Conservation (phyloP, 2,113 vertebrate species). For the Meles meles region DNA sequence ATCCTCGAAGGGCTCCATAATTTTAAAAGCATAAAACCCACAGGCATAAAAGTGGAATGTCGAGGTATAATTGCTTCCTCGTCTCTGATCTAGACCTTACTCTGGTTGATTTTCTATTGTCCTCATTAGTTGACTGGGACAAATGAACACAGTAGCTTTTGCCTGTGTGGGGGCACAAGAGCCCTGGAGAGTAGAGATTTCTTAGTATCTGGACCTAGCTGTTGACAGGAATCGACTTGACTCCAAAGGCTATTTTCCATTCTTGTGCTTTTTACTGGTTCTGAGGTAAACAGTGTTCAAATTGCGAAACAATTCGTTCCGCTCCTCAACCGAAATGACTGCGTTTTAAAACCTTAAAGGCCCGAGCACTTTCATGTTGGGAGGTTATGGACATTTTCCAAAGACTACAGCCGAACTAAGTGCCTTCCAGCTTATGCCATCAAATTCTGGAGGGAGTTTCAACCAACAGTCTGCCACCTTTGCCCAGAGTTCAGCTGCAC, state of each 20-base stretch:
- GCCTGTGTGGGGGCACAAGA: not conserved
- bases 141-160: not conserved
- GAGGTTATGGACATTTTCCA: slow-evolving; percentile 36
- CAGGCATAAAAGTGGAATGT: not conserved
- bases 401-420: not conserved
- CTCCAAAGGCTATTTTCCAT: not conserved
- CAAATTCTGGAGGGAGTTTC: not conserved
- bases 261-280: not conserved
- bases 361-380: not conserved
- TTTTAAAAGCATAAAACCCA: not conserved
- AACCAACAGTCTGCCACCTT: not conserved
- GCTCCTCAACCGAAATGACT: slow-evolving; percentile 1
- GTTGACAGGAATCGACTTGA: not conserved
- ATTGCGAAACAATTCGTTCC: not conserved
- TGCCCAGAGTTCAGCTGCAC: not conserved
- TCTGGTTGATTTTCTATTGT: not conserved
- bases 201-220: not conserved
- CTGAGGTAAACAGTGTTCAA: slow-evolving; percentile 37
- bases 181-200: not conserved
- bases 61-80: not conserved
- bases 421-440: slow-evolving; percentile 9
- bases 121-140: not conserved
- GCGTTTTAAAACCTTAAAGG: slow-evolving; percentile 24
- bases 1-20: not conserved
- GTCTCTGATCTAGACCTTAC: not conserved